Conservation (phyloP, 1,140 invertebrate genomes). For the Sinella curviseta region DNA sequence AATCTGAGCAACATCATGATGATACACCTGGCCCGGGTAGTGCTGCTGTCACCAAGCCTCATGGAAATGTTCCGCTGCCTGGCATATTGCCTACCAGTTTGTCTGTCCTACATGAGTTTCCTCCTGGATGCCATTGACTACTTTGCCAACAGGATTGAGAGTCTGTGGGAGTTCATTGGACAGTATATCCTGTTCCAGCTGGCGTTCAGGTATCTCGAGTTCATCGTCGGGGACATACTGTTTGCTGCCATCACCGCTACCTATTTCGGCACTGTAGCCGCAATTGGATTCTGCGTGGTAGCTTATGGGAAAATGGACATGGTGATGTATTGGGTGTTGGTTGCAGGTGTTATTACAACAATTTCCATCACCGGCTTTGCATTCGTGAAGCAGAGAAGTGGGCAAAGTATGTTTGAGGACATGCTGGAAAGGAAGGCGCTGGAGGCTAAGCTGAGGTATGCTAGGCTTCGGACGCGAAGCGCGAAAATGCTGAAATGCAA, state of each 20-base stretch:
- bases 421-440: not conserved
- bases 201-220: not conserved
- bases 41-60: too few species aligned
- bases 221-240: not conserved
- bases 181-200: too few species aligned
- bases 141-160: too few species aligned
- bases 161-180: too few species aligned
- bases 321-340: not conserved
- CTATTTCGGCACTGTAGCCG: not conserved
- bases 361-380: not conserved
- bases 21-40: too few species aligned
- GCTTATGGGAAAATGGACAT: not conserved
- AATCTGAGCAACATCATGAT: too few species aligned
- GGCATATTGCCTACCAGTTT: too few species aligned
- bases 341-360: not conserved
- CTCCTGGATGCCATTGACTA: too few species aligned
- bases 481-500: not conserved
- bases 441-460: not conserved
- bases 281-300: not conserved
- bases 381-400: not conserved
- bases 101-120: too few species aligned
- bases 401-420: not conserved
- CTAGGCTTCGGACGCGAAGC: not conserved
- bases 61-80: too few species aligned
- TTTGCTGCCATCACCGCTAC: not conserved